Evolutionary conservation across 2,888 invertebrate genomes (phyloP), one percentile per base, ranked within the genome.

Genomic region (Lasioglossum morio): DNA sequence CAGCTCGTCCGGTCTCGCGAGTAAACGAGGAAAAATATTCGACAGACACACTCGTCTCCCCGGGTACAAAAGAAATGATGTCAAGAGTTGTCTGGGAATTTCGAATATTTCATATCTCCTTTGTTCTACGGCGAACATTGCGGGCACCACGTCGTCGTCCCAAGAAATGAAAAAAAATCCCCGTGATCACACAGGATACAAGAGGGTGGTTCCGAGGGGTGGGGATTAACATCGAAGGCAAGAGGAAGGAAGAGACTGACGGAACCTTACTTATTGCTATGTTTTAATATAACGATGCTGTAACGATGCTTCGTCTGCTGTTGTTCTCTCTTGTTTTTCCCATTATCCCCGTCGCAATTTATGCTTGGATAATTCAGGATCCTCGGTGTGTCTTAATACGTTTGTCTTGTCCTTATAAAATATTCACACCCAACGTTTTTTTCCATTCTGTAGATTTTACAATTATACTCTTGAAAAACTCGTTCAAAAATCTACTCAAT

Each of bases 241-340:
- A 87, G 88, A 88, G 85, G 87, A 85, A 85, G 82, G 79, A 72
- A 85, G 73, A 85, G 87, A 82, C 81, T 72, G 88, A 92, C 88
- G 87, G 92, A 92, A 88, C 84, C 89, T 92, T 92, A 91, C 91
- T 93, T 92, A 93, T 92, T 94, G 92, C 92, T 92, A 92, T 92
- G 92, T 93, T 93, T 93, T 94, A 92, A 93, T 94, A 93, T 92
- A 93, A 94, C 92, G 93, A 92, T 88, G 92, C 89, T 90, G 91
- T 93, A 93, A 93, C 92, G 93, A 93, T 91, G 90, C 91, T 84
- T 84, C 88, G 87, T 89, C 89, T 89, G 84, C 90, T 87, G 84
- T 90, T 79, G 82, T 87, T 81, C 83, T 79, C 86, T 84, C 80
- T 57, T 75, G 30, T 72, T 72, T 80, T 37, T 57, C 46, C 75